Evolutionary conservation across 2,113 vertebrate genomes (phyloP).

Genomic region (Nothocercus nigrocapillus): DNA sequence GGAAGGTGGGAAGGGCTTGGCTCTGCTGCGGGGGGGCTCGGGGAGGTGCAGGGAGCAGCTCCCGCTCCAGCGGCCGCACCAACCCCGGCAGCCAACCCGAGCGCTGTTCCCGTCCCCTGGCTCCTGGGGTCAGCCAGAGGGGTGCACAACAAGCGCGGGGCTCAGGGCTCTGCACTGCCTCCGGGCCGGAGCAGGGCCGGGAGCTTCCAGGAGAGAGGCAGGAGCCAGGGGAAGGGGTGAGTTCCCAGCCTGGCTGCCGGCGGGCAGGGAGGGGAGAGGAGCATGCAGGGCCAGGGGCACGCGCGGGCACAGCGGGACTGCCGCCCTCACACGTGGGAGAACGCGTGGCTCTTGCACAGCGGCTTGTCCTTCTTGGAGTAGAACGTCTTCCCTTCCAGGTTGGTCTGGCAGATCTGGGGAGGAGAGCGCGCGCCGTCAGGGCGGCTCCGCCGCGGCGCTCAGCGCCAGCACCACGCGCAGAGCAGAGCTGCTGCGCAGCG

Average conservation of each 20-base stretch:
- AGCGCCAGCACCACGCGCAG: background rate
- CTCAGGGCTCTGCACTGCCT: background rate
- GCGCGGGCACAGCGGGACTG: background rate
- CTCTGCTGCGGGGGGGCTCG: background rate
- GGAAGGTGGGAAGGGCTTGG: background rate
- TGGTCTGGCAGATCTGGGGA: conserved; percentile 95
- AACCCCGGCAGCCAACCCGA: background rate
- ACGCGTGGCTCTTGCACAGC: conserved; percentile 98
- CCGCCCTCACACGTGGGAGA: conserved; percentile 89
- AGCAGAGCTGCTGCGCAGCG: background rate
- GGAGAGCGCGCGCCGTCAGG: background rate
- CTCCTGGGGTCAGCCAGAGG: background rate
- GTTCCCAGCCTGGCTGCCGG: background rate
- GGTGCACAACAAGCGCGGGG: background rate
- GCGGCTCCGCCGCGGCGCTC: background rate
- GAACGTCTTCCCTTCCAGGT: conserved; percentile 99
- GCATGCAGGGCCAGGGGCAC: conserved; percentile 1
- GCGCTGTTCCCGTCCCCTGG: background rate
- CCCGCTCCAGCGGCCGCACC: rapidly evolving
- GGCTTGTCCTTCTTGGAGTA: conserved; percentile 99
- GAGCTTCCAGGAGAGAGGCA: conserved; percentile 6
- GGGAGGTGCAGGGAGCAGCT: background rate
- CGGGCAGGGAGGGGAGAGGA: background rate
- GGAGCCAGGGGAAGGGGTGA: background rate
- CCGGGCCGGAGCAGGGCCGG: background rate